Evolutionary conservation across 92 coral and sea anemone species (phyloP).

Genomic region (Plumapathes pennacea): DNA sequence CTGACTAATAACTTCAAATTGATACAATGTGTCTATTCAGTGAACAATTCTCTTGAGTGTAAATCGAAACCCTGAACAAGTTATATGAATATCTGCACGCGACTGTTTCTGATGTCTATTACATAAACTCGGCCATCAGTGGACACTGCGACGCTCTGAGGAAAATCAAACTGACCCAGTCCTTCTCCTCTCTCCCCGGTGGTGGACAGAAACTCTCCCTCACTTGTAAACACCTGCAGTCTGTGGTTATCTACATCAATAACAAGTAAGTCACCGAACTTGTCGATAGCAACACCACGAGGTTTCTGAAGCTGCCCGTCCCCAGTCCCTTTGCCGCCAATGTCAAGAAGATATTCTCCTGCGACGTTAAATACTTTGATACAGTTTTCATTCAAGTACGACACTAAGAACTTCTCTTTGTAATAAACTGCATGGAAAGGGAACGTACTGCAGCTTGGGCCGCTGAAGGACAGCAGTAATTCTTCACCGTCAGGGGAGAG

Average conservation of each 20-base stretch:
- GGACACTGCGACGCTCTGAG: constrained; percentile 1
- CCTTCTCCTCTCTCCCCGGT: not conserved
- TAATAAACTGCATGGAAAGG: constrained; percentile 14
- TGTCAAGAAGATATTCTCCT: constrained; percentile 9
- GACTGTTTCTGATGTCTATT: not conserved
- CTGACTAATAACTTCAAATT: too few relatives aligned
- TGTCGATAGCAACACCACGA: constrained; percentile 24
- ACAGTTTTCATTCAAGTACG: constrained; percentile 8
- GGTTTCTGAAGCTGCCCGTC: constrained; percentile 12
- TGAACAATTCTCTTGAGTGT: too few relatives aligned
- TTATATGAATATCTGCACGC: not conserved
- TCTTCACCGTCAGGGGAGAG: constrained; percentile 2
- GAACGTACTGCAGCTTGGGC: constrained; percentile 5
- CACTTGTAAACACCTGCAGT: constrained; percentile 16
- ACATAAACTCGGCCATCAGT: not conserved
- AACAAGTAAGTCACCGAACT: constrained; percentile 15
- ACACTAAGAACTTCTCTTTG: constrained; percentile 13
- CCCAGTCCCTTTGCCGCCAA: not conserved
- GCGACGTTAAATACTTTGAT: constrained; percentile 16
- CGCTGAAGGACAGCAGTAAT: constrained; percentile 6
- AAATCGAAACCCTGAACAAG: too few relatives aligned
- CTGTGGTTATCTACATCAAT: constrained; percentile 18
- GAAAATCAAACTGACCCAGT: not conserved
- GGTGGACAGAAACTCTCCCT: constrained; percentile 18
- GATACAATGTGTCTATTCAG: too few relatives aligned